Conservation (phyloP, 2,888 invertebrate species). For the Gandaritis pyraliata region DNA sequence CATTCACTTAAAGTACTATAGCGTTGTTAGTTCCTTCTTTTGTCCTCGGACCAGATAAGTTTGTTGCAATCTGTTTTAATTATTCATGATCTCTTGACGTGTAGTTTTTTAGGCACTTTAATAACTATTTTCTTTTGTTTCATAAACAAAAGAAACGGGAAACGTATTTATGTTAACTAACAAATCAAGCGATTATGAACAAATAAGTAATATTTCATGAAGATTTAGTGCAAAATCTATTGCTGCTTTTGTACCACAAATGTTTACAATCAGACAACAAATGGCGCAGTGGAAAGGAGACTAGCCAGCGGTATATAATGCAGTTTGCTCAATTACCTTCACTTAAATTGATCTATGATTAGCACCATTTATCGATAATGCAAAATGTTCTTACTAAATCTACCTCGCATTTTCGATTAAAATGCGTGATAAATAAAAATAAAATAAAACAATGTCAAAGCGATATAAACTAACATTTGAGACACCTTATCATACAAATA, state of each 20-base stretch:
- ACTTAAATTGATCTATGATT: not conserved
- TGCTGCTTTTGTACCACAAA: too few species aligned
- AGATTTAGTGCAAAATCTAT: too few species aligned
- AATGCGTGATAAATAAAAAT: slow-evolving; percentile 13
- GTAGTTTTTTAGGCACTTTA: too few species aligned
- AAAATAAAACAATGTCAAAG: slow-evolving; percentile 25
- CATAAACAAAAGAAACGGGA: not conserved
- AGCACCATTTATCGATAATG: not conserved
- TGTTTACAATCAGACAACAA: too few species aligned
- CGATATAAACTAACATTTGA: slow-evolving; percentile 19
- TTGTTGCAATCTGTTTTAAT: too few species aligned
- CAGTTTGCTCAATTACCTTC: not conserved
- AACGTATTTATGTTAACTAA: not conserved
- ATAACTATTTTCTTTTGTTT: not conserved
- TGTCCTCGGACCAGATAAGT: too few species aligned
- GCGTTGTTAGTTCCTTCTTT: too few species aligned
- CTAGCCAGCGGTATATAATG: too few species aligned
- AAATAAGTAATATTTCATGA: not conserved
- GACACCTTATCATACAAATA: slow-evolving; percentile 11
- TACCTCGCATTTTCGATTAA: slow-evolving; percentile 8
- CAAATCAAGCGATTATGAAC: not conserved
- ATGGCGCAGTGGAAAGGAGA: too few species aligned
- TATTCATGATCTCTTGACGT: too few species aligned
- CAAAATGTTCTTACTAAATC: not conserved
- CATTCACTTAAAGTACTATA: too few species aligned